A percentile compares a stretch with the other conserved stretches of the same genome.
These are phyloP conservation scores for Lithobates sylvaticus DNA, from an alignment of 2,797 vertebrate genomes.

Conservation along the genomic window DNA sequence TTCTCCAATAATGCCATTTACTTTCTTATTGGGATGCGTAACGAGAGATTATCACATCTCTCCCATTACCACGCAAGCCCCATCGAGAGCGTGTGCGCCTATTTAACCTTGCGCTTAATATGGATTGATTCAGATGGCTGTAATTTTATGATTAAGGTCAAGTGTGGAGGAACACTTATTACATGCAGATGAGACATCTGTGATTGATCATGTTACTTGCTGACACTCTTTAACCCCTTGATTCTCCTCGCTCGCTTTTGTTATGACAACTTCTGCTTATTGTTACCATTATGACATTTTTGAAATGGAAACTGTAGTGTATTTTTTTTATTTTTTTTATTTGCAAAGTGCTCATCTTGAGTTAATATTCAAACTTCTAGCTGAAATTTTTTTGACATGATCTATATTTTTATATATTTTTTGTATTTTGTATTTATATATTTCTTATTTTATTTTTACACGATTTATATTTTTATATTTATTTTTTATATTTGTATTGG, in stretches of 20 bases:
- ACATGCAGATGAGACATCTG: constrained; percentile 26
- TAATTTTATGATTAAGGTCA: constrained; percentile 54
- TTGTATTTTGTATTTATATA: too few species aligned
- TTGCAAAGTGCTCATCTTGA: too few species aligned
- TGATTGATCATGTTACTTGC: constrained; percentile 17
- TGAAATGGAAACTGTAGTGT: too few species aligned
- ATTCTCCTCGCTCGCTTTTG: background rate
- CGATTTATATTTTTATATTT: too few species aligned
- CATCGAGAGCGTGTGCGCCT: background rate
- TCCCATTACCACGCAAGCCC: constrained; percentile 20
- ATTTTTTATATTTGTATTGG: too few species aligned
- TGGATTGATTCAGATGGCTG: constrained; percentile 29
- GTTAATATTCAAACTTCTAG: too few species aligned
- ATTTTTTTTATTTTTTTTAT: too few species aligned
- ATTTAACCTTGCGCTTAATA: constrained; percentile 47
- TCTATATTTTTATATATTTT: too few species aligned
- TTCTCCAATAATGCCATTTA: constrained; percentile 24
- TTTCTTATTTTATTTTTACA: too few species aligned
- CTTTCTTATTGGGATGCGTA: background rate
- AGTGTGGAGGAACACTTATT: constrained; percentile 18
- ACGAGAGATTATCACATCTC: constrained; percentile 25
- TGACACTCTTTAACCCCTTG: background rate
- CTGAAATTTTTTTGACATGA: too few species aligned
- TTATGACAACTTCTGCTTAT: background rate
- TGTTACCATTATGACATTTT: too few species aligned